phyloP scores from a whole-genome alignment of 1,140 invertebrate species.

The Lepidurus couesii region DNA sequence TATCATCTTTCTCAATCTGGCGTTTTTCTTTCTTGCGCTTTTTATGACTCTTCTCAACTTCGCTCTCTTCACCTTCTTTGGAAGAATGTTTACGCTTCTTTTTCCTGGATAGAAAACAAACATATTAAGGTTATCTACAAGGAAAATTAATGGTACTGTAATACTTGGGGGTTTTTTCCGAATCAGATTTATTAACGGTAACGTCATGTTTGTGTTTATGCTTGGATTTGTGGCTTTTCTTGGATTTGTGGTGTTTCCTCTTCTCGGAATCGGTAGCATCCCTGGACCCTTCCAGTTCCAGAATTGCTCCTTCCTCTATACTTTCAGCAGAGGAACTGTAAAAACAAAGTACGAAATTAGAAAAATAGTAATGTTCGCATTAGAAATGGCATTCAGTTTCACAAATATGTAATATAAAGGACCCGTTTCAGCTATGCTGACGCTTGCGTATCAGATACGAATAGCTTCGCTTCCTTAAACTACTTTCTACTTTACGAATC shows the following conservation, averaged over 20 bases:
- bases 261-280: neutral
- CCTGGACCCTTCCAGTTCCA: neutral
- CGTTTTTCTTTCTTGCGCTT: conserved; percentile 29
- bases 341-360: neutral
- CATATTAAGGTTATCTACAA: neutral
- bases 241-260: conserved; percentile 28
- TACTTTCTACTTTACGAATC: too few relatives aligned
- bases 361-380: neutral
- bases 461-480: too few relatives aligned
- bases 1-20: conserved; percentile 23
- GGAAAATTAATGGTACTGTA: neutral
- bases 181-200: neutral
- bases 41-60: conserved; percentile 29
- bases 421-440: too few relatives aligned
- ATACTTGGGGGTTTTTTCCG: neutral
- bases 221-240: conserved; percentile 31
- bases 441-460: too few relatives aligned
- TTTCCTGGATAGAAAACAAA: conserved; percentile 11
- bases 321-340: conserved; percentile 3
- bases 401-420: too few relatives aligned
- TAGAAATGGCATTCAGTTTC: neutral
- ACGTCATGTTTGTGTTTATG: conserved; percentile 30
- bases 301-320: neutral
- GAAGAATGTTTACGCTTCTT: conserved; percentile 30
- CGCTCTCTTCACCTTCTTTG: conserved; percentile 14